Conservation (phyloP, 2,888 invertebrate genomes). For the Limnephilus lunatus region DNA sequence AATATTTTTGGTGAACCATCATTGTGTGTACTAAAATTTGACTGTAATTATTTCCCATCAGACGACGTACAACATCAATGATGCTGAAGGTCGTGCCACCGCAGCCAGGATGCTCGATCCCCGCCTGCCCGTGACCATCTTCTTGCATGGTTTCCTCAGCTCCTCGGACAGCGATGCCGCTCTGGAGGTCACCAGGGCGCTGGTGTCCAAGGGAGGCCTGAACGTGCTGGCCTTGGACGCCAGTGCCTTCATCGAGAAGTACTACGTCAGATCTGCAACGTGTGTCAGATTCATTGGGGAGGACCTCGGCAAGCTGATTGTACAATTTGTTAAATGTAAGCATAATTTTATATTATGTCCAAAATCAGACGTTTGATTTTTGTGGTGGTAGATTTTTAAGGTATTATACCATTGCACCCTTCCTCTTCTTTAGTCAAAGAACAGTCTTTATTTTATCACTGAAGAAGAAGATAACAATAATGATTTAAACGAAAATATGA, state of each 20-base stretch:
- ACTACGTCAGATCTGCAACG: conserved; percentile 73
- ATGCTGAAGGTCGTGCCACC: conserved; percentile 1
- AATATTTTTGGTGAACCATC: neutral
- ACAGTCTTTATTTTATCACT: too few species aligned
- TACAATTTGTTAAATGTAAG: conserved; percentile 70
- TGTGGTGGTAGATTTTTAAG: too few species aligned
- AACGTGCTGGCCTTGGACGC: conserved; percentile 73
- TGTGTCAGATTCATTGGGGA: conserved; percentile 74
- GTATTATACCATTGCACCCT: too few species aligned
- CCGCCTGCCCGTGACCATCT: conserved; percentile 69
- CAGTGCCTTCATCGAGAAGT: conserved; percentile 72
- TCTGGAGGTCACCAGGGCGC: conserved; percentile 67
- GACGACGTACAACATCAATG: conserved; percentile 47
- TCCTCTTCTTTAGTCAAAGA: too few species aligned
- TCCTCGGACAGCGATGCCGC: conserved; percentile 55
- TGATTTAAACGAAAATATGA: too few species aligned
- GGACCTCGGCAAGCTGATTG: conserved; percentile 70
- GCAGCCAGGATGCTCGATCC: conserved; percentile 46
- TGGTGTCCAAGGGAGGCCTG: conserved; percentile 67
- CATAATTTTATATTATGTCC: neutral
- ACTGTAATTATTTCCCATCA: neutral
- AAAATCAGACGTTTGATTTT: too few species aligned
- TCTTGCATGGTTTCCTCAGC: conserved; percentile 72
- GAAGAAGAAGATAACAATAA: too few species aligned
- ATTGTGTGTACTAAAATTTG: neutral